Evolutionary conservation across 2,113 vertebrate species (phyloP), one percentile per base, ranked within the genome.

Genomic region (Stigmatopora nigra): DNA sequence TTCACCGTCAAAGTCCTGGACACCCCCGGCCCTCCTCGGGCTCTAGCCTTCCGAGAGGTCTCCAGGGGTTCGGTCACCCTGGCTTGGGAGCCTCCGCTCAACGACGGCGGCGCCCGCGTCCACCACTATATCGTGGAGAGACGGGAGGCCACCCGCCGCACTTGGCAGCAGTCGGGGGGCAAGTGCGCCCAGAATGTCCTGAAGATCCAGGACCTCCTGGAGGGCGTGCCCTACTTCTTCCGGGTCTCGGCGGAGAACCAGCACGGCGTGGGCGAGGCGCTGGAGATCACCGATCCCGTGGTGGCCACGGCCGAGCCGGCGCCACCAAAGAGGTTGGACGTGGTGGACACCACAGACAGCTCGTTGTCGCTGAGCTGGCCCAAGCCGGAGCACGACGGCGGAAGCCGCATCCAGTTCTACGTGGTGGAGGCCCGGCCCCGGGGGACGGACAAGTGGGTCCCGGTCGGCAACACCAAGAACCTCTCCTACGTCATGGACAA

Each of bases 321-420:
- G 68, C 84, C 94, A 76, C 94, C 95, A 53, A 98, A 93, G 81
- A 93, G 95, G 84, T 73, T 99, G 75, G 94, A 98, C 76, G 79
- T 99, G 17, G 79, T 95, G n/a, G 97, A 99, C 78, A 98, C 96
- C 58, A 97, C 93, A 36, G 94, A 94, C 74, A 94, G 85, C 68
- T 92, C 94, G 20, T 94, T 91, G 52, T 87, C 87, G n/a, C 88
- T 98, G 75, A 93, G 93, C 71, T 99, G 97, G 97, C 88, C 95
- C 64, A 98, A 99, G 83, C 95, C 97, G 64, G 97, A 99, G 51
- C 95, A 98, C 19, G 97, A 98, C 63, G 97, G 97, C 66, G 97
- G 97, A 59, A 99, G 97, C 75, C 93, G 93, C 63, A 90, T 99
- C 75, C 94, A 91, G 75, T 83, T 86, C 53, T 99, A 95, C 48